Evolutionary conservation across 2,113 vertebrate species (phyloP).

Genomic region (Emydocephalus ijimae): DNA sequence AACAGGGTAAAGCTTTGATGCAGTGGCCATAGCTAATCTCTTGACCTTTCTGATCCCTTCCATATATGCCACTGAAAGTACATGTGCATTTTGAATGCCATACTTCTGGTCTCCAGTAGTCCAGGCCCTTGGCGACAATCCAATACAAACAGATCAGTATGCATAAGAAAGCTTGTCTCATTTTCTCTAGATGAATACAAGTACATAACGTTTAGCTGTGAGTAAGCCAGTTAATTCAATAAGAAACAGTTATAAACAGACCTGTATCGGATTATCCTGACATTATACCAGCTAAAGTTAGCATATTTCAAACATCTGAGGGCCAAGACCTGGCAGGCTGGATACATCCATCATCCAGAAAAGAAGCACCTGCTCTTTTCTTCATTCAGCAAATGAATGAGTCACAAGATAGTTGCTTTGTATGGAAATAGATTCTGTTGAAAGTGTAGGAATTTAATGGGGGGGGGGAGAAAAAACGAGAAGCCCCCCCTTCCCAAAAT

Average conservation of each 20-base stretch:
- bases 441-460: neutral
- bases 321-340: neutral
- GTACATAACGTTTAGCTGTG: neutral
- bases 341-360: neutral
- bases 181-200: neutral
- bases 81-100: neutral
- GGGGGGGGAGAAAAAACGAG: neutral
- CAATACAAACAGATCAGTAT: fast-evolving
- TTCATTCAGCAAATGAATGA: neutral
- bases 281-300: neutral
- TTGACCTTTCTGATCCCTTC: neutral
- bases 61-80: neutral
- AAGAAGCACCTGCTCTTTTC: neutral
- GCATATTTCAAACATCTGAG: neutral
- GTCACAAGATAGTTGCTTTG: neutral
- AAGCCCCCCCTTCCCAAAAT: neutral
- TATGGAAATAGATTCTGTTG: neutral
- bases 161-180: neutral
- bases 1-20: neutral
- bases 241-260: neutral
- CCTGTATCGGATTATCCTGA: neutral
- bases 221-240: neutral
- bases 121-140: neutral
- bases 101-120: neutral
- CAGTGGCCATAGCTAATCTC: neutral